Conservation (phyloP, 2,797 vertebrate genomes). For the Tenualosa thibaudeaui region DNA sequence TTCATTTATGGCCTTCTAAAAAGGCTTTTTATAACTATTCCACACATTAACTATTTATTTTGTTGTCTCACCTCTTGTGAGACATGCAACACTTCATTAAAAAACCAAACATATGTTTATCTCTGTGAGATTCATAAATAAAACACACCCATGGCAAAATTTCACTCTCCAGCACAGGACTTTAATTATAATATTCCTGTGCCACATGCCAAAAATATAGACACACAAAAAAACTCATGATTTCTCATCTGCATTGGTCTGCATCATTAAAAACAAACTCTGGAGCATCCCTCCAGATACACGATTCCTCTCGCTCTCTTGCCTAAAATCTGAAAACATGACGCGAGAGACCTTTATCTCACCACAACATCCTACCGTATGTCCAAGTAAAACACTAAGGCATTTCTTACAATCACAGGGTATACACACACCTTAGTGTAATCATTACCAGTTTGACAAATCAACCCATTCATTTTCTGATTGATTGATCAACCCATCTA, state of each 20-base stretch:
- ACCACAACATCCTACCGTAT: background rate
- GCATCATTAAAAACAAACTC: background rate
- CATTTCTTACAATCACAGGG: background rate
- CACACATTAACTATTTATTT: background rate
- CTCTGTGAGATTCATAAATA: background rate
- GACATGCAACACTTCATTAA: background rate
- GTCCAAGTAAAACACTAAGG: background rate
- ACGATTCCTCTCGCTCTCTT: background rate
- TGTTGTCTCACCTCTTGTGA: background rate
- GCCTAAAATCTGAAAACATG: background rate
- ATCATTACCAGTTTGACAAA: background rate
- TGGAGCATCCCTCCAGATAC: background rate
- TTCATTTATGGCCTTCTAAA: background rate
- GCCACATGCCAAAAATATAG: conserved; percentile 5
- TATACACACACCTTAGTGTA: background rate
- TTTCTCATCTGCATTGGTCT: conserved; percentile 6
- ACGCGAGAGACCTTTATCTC: background rate
- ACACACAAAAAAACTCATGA: conserved; percentile 21
- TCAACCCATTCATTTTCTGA: background rate
- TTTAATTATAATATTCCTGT: background rate
- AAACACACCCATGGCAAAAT: background rate
- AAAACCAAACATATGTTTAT: background rate
- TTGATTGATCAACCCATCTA: background rate
- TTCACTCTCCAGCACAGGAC: background rate
- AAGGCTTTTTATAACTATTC: background rate